A percentile compares a stretch with the other conserved stretches of the same genome.
Conservation (phyloP, 1,140 invertebrate genomes). For the Tetramorium simillimum region DNA sequence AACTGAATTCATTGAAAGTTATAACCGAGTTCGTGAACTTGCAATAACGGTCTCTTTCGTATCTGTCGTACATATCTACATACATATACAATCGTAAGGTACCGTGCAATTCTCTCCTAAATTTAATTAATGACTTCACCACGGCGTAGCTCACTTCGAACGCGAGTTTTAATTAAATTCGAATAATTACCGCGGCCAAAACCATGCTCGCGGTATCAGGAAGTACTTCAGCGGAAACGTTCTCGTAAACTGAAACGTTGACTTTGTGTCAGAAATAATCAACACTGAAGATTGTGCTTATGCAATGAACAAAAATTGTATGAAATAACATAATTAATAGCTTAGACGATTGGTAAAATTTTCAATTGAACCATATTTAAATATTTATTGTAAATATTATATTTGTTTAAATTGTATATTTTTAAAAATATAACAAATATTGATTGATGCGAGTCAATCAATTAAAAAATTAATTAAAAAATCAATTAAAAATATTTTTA, state of each 20-base stretch:
- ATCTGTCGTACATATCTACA: slow-evolving; percentile 57
- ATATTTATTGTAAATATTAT: neutral
- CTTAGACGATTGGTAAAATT: neutral
- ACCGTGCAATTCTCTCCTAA: slow-evolving; percentile 67
- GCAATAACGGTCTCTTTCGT: slow-evolving; percentile 71
- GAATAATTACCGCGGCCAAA: slow-evolving; percentile 72
- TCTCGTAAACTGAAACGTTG: slow-evolving; percentile 33
- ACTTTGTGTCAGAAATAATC: slow-evolving; percentile 35
- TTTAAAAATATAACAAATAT: neutral
- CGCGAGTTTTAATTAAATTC: slow-evolving; percentile 80
- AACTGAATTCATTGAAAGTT: slow-evolving; percentile 69
- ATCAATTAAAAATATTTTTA: neutral
- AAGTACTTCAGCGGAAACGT: slow-evolving; percentile 34
- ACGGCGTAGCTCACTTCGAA: slow-evolving; percentile 7
- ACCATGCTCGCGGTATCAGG: slow-evolving; percentile 38
- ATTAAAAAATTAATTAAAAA: neutral
- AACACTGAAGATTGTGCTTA: neutral
- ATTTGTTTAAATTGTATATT: neutral
- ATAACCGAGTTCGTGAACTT: slow-evolving; percentile 76
- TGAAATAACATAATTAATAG: neutral
- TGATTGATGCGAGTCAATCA: neutral
- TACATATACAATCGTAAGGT: slow-evolving; percentile 54
- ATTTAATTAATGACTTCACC: slow-evolving; percentile 75
- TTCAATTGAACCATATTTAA: neutral
- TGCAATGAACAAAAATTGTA: neutral